Conservation (phyloP, 2,797 vertebrate genomes). For the Semaprochilodus insignis region DNA sequence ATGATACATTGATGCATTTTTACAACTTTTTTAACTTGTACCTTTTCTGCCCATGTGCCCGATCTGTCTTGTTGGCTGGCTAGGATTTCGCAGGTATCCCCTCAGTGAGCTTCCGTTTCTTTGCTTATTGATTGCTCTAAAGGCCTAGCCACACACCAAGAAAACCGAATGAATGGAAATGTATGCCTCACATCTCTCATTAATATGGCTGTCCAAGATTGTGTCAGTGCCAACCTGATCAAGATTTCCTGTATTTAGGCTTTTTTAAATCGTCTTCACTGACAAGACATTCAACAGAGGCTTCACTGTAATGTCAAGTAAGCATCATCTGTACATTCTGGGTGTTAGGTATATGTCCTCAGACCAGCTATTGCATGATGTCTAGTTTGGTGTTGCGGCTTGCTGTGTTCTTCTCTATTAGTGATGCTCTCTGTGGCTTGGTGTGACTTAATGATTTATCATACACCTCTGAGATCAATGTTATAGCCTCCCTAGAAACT, state of each 20-base stretch:
- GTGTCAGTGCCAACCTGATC: background rate
- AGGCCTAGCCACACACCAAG: background rate
- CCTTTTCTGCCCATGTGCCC: background rate
- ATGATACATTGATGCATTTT: no score
- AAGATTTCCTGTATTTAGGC: no score
- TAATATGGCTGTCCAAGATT: background rate
- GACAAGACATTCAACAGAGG: no score
- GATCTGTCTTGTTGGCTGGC: background rate
- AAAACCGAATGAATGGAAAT: background rate
- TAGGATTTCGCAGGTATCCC: background rate
- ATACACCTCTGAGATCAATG: background rate
- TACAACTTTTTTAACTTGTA: background rate
- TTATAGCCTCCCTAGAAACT: background rate
- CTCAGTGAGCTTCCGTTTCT: background rate
- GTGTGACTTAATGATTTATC: background rate
- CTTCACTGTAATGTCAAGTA: no score
- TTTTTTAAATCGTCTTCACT: no score
- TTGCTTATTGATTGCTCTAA: background rate
- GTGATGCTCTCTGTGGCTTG: background rate
- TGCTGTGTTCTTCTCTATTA: background rate
- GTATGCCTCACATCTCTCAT: background rate
- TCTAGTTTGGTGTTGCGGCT: background rate
- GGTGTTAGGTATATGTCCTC: no score
- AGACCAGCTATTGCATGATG: no score
- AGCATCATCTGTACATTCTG: no score